A percentile compares a stretch with the other conserved stretches of the same genome.
These are phyloP conservation scores for Penaeus vannamei DNA, from an alignment of 1,140 invertebrate genomes.

Conservation along the genomic window DNA sequence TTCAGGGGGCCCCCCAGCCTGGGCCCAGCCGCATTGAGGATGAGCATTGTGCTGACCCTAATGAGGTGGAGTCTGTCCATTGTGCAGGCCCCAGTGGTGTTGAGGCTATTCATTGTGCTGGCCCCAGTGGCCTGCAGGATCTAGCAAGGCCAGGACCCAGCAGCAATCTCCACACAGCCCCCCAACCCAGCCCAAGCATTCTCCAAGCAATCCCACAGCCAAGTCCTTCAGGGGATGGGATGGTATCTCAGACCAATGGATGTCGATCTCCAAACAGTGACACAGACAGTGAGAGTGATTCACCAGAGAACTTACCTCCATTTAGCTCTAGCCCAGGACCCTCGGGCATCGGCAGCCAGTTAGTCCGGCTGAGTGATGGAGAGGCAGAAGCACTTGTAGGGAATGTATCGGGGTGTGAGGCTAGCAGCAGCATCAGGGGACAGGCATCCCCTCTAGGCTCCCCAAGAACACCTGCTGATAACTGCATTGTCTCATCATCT, in stretches of 20 bases:
- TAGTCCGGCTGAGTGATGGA: conserved; percentile 41
- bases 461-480: conserved; percentile 63
- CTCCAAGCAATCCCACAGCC: neutral
- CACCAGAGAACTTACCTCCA: conserved; percentile 21
- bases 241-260: neutral
- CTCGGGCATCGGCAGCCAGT: conserved; percentile 27
- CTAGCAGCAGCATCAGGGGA: conserved; percentile 44
- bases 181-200: conserved; percentile 38
- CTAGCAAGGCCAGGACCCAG: neutral
- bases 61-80: neutral
- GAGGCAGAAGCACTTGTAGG: conserved; percentile 54
- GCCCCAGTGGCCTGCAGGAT: conserved; percentile 1
- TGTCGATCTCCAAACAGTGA: conserved; percentile 31
- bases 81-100: neutral
- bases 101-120: conserved; percentile 16
- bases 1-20: conserved; percentile 23
- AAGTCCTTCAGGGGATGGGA: conserved; percentile 6
- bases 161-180: neutral
- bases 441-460: conserved; percentile 48
- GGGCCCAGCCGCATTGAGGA: conserved; percentile 29
- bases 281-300: conserved; percentile 30
- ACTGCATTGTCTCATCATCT: conserved; percentile 71
- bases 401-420: conserved; percentile 39
- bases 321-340: conserved; percentile 34
- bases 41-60: neutral